These are phyloP conservation scores for Leptobrachium leishanense DNA, from an alignment of 2,113 vertebrate genomes.

Conservation along the genomic window DNA sequence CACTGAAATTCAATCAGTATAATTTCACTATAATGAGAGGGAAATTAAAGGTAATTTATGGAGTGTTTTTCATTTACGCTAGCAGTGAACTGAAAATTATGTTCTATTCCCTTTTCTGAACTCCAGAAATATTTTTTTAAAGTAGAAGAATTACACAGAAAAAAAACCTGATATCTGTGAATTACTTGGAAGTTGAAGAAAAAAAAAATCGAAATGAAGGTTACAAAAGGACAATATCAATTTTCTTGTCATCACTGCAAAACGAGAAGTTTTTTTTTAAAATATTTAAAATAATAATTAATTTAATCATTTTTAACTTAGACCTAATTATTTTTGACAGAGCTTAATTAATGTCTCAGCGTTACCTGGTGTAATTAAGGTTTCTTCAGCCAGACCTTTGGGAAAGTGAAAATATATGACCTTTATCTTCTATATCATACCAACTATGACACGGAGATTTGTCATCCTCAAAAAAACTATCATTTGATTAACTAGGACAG, in stretches of 20 bases:
- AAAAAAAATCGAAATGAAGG: slow-evolving; percentile 71
- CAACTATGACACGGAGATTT: slow-evolving; percentile 84
- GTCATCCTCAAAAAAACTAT: slow-evolving; percentile 86
- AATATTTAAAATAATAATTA: slow-evolving; percentile 75
- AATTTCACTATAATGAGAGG: not conserved
- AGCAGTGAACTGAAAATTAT: not conserved
- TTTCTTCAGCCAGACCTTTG: slow-evolving; percentile 93
- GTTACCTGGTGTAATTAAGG: slow-evolving; percentile 95
- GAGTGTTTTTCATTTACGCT: not conserved
- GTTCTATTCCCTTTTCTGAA: not conserved
- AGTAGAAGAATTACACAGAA: not conserved
- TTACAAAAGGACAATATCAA: slow-evolving; percentile 86
- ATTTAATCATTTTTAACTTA: slow-evolving; percentile 95
- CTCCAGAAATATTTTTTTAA: not conserved
- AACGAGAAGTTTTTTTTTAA: slow-evolving; percentile 55
- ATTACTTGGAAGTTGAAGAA: slow-evolving; percentile 40
- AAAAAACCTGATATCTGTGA: not conserved
- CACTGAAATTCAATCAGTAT: not conserved
- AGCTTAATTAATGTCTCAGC: slow-evolving; percentile 99
- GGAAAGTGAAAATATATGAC: slow-evolving; percentile 92
- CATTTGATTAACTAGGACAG: slow-evolving; percentile 78
- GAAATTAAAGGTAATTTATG: not conserved
- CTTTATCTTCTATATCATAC: slow-evolving; percentile 94
- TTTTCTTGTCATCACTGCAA: slow-evolving; percentile 83
- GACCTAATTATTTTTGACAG: slow-evolving; percentile 93